phyloP scores from a whole-genome alignment of 2,797 vertebrate genomes.

The Malurus splendens region DNA sequence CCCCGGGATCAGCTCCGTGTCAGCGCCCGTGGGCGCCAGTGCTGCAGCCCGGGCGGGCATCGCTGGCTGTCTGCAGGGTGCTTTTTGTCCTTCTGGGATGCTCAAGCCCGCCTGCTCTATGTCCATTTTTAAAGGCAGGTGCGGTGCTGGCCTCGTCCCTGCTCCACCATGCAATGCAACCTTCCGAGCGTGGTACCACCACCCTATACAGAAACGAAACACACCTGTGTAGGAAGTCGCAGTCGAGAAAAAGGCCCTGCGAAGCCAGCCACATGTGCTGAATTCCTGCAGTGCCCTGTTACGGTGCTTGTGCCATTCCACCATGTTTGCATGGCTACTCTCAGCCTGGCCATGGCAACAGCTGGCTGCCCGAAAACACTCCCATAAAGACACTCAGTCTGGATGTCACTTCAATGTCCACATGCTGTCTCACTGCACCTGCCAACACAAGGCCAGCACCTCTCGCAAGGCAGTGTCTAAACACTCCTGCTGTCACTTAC shows the following conservation, averaged over 20 bases:
- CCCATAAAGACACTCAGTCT: background rate
- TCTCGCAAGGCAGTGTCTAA: accelerated
- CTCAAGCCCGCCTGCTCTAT: accelerated
- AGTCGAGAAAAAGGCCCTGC: accelerated
- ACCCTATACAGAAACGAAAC: accelerated
- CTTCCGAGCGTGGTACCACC: background rate
- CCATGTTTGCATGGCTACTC: background rate
- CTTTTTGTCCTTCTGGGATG: background rate
- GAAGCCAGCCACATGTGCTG: accelerated
- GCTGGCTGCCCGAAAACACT: background rate
- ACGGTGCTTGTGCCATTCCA: accelerated
- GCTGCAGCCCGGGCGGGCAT: accelerated
- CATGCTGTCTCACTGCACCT: background rate
- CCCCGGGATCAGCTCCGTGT: no score
- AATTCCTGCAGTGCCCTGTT: background rate
- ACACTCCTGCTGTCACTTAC: background rate
- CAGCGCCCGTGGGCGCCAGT: accelerated
- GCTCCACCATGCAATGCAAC: accelerated
- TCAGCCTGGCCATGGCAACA: background rate
- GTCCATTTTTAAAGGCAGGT: background rate
- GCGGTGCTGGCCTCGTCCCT: accelerated
- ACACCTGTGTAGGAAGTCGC: accelerated
- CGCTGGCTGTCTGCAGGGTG: accelerated
- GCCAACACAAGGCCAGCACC: background rate
- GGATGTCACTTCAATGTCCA: background rate